These are phyloP conservation scores for Rhinichthys osculus DNA, from an alignment of 2,797 vertebrate species.

Conservation along the genomic window DNA sequence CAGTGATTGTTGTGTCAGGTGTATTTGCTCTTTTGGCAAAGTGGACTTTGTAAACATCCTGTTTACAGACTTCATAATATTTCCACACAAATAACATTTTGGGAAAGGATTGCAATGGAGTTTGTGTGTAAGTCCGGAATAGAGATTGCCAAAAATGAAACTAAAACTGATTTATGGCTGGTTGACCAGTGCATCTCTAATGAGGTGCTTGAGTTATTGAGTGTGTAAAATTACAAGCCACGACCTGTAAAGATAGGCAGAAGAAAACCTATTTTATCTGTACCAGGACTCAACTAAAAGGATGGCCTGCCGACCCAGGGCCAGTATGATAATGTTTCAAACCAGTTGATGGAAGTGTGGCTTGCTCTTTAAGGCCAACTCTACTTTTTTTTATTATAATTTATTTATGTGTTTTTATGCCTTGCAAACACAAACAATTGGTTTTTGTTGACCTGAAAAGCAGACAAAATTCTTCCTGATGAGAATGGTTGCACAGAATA, in stretches of 20 bases:
- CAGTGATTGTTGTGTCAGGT: not conserved
- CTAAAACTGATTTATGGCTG: not conserved
- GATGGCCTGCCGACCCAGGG: not conserved
- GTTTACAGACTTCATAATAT: not conserved
- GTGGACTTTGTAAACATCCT: not conserved
- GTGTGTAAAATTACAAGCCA: slow-evolving; percentile 4
- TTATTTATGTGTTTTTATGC: not conserved
- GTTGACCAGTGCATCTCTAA: not conserved
- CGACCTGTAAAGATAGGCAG: not conserved
- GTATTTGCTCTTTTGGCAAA: not conserved
- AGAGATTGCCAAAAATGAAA: not conserved
- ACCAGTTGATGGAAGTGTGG: not conserved
- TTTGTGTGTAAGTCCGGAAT: not conserved
- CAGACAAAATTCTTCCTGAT: not conserved
- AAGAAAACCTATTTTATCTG: not conserved
- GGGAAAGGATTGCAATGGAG: not conserved
- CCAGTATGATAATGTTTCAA: not conserved
- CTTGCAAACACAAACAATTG: not conserved
- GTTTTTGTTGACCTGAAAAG: not conserved
- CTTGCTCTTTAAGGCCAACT: not conserved
- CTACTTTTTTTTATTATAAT: not conserved
- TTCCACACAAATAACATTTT: not conserved
- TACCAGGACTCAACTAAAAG: not conserved
- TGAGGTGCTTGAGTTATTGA: slow-evolving; percentile 1
- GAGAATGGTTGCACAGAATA: not conserved